phyloP scores from a whole-genome alignment of 2,113 vertebrate genomes.

The Erinaceus europaeus region DNA sequence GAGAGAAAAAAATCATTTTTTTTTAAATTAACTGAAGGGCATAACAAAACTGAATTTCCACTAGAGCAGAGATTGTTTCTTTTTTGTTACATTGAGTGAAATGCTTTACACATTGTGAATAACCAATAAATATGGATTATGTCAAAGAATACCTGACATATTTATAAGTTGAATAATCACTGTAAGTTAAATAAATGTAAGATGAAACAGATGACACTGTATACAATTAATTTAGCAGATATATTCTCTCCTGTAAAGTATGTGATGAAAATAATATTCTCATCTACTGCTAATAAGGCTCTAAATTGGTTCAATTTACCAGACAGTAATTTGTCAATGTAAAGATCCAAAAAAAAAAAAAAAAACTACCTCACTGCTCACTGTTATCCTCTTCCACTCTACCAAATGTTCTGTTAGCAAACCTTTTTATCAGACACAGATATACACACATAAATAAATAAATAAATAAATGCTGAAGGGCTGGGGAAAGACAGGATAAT shows the following conservation, averaged over 20 bases:
- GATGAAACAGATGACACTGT: neutral
- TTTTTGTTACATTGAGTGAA: too few species aligned
- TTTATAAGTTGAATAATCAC: too few species aligned
- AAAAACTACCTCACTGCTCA: too few species aligned
- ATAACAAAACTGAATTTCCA: neutral
- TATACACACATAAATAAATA: too few species aligned
- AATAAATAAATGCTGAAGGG: too few species aligned
- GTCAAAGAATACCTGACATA: neutral
- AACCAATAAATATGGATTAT: neutral
- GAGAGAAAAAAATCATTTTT: neutral
- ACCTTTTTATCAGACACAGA: too few species aligned
- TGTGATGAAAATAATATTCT: neutral
- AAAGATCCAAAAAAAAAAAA: too few species aligned
- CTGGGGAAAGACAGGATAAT: too few species aligned
- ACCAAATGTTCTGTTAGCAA: too few species aligned
- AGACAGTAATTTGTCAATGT: neutral
- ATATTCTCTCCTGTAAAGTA: neutral
- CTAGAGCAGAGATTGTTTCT: neutral
- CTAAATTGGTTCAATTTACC: neutral
- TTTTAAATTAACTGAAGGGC: neutral
- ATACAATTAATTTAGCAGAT: neutral
- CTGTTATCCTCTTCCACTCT: too few species aligned
- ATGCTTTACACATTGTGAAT: neutral
- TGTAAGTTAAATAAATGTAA: neutral
- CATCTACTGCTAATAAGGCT: neutral